Evolutionary conservation across 2,113 vertebrate species (phyloP), one percentile per base, ranked within the genome.

Genomic region (Thryonomys swinderianus): DNA sequence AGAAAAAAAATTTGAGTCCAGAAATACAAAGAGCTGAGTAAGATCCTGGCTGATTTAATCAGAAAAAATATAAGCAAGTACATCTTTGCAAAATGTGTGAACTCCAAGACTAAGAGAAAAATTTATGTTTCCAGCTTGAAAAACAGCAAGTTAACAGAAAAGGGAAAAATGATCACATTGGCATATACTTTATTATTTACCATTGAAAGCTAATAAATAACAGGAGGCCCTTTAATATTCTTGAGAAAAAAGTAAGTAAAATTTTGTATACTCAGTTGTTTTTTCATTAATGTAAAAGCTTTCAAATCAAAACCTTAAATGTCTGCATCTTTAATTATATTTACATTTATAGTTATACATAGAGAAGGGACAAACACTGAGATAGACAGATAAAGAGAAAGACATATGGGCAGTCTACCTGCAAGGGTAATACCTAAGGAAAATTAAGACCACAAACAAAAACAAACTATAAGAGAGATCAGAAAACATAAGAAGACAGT

Each of bases 21-120:
- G 83, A 93, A 95, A 88, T 67, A 78, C 59, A 80, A 88, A 85
- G 30, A 16, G 6, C 48, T 84, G 69, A 91, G 10, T 64, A 85
- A 84, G 45, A 81, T 82, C 9, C 34, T 74, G 40, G 74, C 6
- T 90, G 27, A 96, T 80, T 91, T 86, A 80, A 74, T 74, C 86
- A 81, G 48, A 93, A 88, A 13, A 90, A 16, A 17, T 51, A 85
- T 6, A 91, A 61, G 53, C 27, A 69, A 62, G 69, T 11, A 88
- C 73, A 91, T 67, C 45, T 27, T 94, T 90, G 37, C 5, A 83
- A 91, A 48, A 71, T 25, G 23, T 89, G 48, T 93, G 34, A 78
- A 51, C 32, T 84, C 27, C 4, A 79, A 74, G 20, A 17, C 42
- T 61, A 74, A 91, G 37, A 80, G 14, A 66, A 71, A 93, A 48